These are phyloP conservation scores for Chrysocyon brachyurus DNA, from an alignment of 2,797 vertebrate genomes.

Conservation along the genomic window DNA sequence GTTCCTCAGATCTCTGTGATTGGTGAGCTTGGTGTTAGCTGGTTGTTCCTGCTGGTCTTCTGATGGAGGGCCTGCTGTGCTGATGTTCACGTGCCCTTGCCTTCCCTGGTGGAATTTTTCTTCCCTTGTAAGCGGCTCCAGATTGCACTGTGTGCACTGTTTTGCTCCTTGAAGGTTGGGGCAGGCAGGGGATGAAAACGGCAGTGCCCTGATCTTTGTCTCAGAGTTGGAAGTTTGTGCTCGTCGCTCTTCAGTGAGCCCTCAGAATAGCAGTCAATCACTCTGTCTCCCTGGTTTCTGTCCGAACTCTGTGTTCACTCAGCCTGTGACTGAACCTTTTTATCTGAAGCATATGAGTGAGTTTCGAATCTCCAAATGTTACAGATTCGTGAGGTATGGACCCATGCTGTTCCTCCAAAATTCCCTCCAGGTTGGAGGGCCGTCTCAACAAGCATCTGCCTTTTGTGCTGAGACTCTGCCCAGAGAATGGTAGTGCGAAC, in stretches of 20 bases:
- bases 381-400: not conserved
- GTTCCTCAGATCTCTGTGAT: not conserved
- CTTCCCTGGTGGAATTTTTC: not conserved
- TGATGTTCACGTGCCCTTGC: not conserved
- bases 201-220: not conserved
- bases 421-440: too few species aligned
- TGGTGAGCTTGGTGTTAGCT: not conserved
- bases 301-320: not conserved
- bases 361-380: not conserved
- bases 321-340: not conserved
- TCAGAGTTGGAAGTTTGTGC: not conserved
- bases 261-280: not conserved
- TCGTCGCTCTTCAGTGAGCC: not conserved
- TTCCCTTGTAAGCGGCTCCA: not conserved
- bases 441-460: not conserved
- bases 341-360: not conserved
- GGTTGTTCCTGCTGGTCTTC: not conserved
- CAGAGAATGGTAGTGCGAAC: not conserved
- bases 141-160: not conserved
- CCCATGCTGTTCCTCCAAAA: not conserved
- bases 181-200: not conserved
- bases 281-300: not conserved
- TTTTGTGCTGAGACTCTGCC: not conserved
- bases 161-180: not conserved
- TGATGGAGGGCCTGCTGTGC: not conserved